Conservation (phyloP, 2,797 vertebrate species). For the Chaetodon trifasciatus region DNA sequence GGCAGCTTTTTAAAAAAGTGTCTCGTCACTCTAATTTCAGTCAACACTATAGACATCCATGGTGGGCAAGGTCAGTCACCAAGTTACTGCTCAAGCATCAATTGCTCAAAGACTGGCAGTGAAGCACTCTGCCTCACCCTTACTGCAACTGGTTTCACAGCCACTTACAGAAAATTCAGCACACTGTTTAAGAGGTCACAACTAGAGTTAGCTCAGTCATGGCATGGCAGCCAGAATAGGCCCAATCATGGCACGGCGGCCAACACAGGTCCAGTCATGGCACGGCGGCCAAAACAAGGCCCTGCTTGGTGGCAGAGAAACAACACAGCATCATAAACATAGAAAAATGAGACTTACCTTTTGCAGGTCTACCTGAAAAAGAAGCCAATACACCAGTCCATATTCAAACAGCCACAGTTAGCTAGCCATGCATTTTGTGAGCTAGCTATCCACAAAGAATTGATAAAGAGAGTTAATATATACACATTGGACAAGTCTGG, state of each 20-base stretch:
- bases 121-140: conserved; percentile 6
- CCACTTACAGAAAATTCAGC: background rate
- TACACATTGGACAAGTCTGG: background rate
- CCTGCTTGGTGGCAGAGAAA: background rate
- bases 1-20: conserved; percentile 67
- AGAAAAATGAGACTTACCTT: background rate
- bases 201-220: too few species aligned
- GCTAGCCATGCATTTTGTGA: too few species aligned
- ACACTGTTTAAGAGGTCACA: background rate
- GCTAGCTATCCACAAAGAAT: too few species aligned
- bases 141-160: background rate
- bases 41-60: conserved; percentile 34
- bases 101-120: conserved; percentile 61
- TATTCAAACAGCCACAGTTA: background rate
- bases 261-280: background rate
- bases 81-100: conserved; percentile 73
- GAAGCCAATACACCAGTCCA: background rate
- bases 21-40: conserved; percentile 48
- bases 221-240: too few species aligned
- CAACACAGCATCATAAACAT: background rate
- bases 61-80: conserved; percentile 64
- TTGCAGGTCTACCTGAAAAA: conserved; percentile 13
- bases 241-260: too few species aligned
- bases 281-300: background rate
- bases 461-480: background rate